A percentile compares a stretch with the other conserved stretches of the same genome.
These are phyloP conservation scores for Albula goreensis DNA, from an alignment of 2,113 vertebrate genomes.

Conservation along the genomic window DNA sequence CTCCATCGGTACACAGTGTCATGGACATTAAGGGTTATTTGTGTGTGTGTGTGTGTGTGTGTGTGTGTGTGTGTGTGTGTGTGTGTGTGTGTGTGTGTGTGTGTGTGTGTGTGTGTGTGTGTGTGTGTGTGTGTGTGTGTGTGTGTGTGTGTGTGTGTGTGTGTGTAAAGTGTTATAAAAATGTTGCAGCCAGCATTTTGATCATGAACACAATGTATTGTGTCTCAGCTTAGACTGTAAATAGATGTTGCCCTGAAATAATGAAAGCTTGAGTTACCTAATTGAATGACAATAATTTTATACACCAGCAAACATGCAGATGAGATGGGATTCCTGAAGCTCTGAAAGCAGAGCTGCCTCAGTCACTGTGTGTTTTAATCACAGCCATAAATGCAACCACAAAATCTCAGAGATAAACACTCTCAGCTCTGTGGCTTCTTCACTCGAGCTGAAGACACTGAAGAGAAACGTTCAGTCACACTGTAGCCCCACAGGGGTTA, in stretches of 20 bases:
- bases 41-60: neutral
- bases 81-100: neutral
- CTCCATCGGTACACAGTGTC: slow-evolving; percentile 3
- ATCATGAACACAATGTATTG: slow-evolving; percentile 1
- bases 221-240: neutral
- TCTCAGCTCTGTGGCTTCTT: neutral
- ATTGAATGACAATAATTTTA: slow-evolving; percentile 29
- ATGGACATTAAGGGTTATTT: slow-evolving; percentile 14
- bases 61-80: slow-evolving; percentile 1
- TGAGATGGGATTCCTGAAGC: slow-evolving; percentile 2
- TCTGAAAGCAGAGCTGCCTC: slow-evolving; percentile 8
- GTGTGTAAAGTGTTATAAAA: neutral
- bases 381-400: slow-evolving; percentile 17
- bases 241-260: slow-evolving; percentile 23
- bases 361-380: slow-evolving; percentile 28
- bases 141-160: neutral
- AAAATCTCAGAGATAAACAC: slow-evolving; percentile 14
- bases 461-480: neutral
- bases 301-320: slow-evolving; percentile 12
- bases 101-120: neutral
- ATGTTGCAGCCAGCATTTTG: neutral
- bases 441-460: too few species aligned
- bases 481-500: neutral
- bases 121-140: slow-evolving; percentile 2
- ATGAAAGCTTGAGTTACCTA: slow-evolving; percentile 21